Conservation (phyloP, 2,797 vertebrate genomes). For the Chiropotes sagulatus region DNA sequence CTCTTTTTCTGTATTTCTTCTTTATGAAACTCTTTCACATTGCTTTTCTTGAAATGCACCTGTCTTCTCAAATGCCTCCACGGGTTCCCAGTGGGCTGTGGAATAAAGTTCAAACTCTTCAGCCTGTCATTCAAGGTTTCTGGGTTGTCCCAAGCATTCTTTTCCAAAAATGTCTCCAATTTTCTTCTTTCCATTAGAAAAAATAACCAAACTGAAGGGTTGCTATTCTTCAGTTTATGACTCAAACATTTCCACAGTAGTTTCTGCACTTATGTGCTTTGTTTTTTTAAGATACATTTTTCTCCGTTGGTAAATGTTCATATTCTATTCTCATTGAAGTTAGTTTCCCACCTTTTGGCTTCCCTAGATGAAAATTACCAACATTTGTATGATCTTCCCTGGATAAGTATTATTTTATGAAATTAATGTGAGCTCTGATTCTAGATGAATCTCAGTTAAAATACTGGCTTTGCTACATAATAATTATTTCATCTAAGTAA, state of each 20-base stretch:
- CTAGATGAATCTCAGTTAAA: not conserved
- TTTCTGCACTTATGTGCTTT: not conserved
- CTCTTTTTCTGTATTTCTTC: not conserved
- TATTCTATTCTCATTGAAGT: not conserved
- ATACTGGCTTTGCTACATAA: not conserved
- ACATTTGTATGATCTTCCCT: not conserved
- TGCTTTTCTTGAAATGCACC: not conserved
- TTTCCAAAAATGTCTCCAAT: not conserved
- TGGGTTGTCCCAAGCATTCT: not conserved
- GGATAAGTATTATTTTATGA: not conserved
- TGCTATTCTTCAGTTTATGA: not conserved
- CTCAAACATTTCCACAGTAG: not conserved
- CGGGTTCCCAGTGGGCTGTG: fast-evolving
- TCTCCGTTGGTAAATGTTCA: not conserved
- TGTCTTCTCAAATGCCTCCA: not conserved
- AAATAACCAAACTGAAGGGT: not conserved
- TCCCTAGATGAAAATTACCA: not conserved
- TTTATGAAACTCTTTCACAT: not conserved
- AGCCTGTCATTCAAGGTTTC: not conserved
- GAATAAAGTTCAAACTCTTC: not conserved
- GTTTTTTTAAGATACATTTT: not conserved
- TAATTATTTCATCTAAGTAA: not conserved
- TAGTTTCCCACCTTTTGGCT: not conserved
- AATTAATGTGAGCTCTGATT: not conserved
- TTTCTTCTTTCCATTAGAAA: not conserved